Evolutionary conservation across 2,113 vertebrate species (phyloP).

Genomic region (Mesoclemmys tuberculata): DNA sequence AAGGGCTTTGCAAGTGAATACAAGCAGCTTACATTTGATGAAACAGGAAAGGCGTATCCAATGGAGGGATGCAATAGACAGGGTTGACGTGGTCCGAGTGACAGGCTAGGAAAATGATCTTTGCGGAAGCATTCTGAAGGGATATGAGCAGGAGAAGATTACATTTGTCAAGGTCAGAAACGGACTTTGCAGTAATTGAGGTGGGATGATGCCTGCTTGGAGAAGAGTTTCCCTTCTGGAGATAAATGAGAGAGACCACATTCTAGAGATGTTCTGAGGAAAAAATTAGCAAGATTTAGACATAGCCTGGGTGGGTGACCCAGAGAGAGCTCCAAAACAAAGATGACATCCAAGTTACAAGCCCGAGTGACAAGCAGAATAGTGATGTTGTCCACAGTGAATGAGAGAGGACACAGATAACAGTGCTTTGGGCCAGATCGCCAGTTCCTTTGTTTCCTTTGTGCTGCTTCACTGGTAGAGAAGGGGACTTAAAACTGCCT

Average conservation of each 20-base stretch:
- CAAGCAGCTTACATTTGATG: background rate
- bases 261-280: background rate
- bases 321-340: background rate
- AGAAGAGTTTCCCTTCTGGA: background rate
- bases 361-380: background rate
- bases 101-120: background rate
- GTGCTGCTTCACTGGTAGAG: fast-evolving
- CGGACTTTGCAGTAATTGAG: background rate
- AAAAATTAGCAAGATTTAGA: background rate
- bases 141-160: background rate
- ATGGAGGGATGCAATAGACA: background rate
- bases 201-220: background rate
- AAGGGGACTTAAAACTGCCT: background rate
- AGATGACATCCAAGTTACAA: background rate
- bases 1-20: background rate
- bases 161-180: background rate
- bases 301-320: background rate
- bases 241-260: background rate
- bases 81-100: too few relatives aligned
- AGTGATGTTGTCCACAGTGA: background rate
- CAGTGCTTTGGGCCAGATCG: fast-evolving
- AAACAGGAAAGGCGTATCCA: background rate
- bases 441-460: background rate
- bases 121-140: background rate
- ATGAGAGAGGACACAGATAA: background rate